Percentiles rank a stretch among this genome's conserved stretches.
Evolutionary conservation across 2,113 vertebrate genomes (phyloP).

Genomic region (Sinocyclocheilus anshuiensis): DNA sequence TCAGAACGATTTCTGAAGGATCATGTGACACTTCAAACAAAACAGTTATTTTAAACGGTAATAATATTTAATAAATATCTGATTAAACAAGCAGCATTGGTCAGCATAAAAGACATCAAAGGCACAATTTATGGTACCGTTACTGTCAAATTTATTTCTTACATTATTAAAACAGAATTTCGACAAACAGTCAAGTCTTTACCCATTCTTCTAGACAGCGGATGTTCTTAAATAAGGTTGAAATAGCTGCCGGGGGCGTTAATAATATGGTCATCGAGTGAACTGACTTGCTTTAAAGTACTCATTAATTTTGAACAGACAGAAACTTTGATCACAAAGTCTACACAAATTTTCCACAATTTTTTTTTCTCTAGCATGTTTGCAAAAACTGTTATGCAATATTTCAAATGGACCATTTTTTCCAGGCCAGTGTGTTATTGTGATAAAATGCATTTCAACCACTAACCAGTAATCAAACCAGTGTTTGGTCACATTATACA

Average conservation of each 20-base stretch:
- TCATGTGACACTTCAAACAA: background rate
- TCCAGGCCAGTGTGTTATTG: background rate
- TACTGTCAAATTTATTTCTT: background rate
- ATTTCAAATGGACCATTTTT: background rate
- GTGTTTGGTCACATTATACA: background rate
- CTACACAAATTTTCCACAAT: background rate
- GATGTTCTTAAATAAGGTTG: background rate
- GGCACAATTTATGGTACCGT: background rate
- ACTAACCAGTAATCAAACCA: background rate
- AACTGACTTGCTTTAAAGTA: slow-evolving; percentile 23
- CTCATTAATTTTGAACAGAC: background rate
- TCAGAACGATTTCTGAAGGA: too few species aligned
- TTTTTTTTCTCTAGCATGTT: background rate
- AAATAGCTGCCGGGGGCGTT: slow-evolving; percentile 2
- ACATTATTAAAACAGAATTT: background rate
- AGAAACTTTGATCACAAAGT: slow-evolving; percentile 16
- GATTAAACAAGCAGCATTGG: background rate
- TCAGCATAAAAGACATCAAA: background rate
- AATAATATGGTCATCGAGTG: background rate
- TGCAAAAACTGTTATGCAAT: background rate
- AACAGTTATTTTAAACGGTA: background rate
- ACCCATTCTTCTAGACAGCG: background rate
- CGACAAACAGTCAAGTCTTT: background rate
- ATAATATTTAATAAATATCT: background rate
- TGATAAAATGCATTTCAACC: background rate